Evolutionary conservation across 2,797 vertebrate genomes (phyloP), one percentile per base, ranked within the genome.

Genomic region (Helicolenus hilgendorfi): DNA sequence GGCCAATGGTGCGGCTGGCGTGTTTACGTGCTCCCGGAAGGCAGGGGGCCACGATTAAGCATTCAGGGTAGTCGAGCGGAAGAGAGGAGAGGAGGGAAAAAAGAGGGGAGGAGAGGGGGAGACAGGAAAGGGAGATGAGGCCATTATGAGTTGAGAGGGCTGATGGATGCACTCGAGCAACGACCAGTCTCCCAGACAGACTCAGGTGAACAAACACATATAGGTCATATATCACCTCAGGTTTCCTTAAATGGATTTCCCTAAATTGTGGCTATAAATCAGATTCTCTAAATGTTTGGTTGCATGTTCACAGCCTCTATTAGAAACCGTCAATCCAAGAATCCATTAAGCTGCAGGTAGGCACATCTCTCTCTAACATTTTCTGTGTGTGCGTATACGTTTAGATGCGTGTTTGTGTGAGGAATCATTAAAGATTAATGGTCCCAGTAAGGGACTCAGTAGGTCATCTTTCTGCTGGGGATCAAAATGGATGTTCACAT

Each of bases 31-130:
- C 90, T 95, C 86, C 91, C 85, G 92, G 94, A 96, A 96, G 94
- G 94, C 91, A 76, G 85, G 60, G 60, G 87, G 56, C 93, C 85
- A 26, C 91, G 92, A 97, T 97, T 96, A 97, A 86, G 88, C 91
- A 96, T 97, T 95, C 96, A 96, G 96, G 91, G 91, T 92, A 96
- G 93, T 94, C 81, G 79, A 96, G 96, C 81, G 74, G 93, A 96
- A 96, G 94, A 88, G 85, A 83, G 35, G n/a, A 76, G 85, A 76
- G 69, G 77, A 69, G 53, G 36, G 72, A 24, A 65, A 85, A 83
- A 81, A 56, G 62, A 58, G 71, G 70, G 69, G 68, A 29, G 83
- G 63, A 69, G 60, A 70, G 58, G 75, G 70, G 74, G 85, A 81
- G 87, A 86, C 83, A 35, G 79, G 74, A 79, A 78, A 80, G 77